These are phyloP conservation scores for Bradypodion ventrale DNA, from an alignment of 2,797 vertebrate genomes.

Conservation along the genomic window DNA sequence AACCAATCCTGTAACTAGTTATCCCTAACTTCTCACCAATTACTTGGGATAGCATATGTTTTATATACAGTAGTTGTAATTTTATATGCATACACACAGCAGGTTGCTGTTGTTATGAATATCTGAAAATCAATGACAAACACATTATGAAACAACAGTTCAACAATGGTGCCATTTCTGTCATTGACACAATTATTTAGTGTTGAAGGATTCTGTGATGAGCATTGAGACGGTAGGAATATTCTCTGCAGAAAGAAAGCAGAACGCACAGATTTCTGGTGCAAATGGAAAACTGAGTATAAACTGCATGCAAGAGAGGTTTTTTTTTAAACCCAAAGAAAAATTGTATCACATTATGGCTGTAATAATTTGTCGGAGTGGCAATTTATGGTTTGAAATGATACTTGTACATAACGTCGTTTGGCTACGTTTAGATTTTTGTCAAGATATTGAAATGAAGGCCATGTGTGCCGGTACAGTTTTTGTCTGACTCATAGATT, in stretches of 20 bases:
- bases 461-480: conserved; percentile 29
- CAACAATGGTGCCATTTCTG: neutral
- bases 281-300: neutral
- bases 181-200: neutral
- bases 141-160: neutral
- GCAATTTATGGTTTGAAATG: conserved; percentile 40
- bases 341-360: conserved; percentile 1
- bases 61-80: no score
- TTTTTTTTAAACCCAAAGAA: conserved; percentile 5
- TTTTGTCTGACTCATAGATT: conserved; percentile 44
- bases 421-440: conserved; percentile 38
- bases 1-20: neutral
- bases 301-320: neutral
- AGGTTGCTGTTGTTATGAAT: neutral
- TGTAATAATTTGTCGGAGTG: conserved; percentile 7
- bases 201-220: neutral
- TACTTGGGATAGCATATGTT: neutral
- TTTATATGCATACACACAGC: neutral
- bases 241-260: neutral
- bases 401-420: conserved; percentile 22
- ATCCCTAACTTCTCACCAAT: neutral
- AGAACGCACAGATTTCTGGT: neutral
- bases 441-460: conserved; percentile 38
- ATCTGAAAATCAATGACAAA: neutral
- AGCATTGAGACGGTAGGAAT: neutral